These are phyloP conservation scores for Sarotherodon lohbergeri DNA, from an alignment of 2,113 vertebrate species.

Conservation along the genomic window DNA sequence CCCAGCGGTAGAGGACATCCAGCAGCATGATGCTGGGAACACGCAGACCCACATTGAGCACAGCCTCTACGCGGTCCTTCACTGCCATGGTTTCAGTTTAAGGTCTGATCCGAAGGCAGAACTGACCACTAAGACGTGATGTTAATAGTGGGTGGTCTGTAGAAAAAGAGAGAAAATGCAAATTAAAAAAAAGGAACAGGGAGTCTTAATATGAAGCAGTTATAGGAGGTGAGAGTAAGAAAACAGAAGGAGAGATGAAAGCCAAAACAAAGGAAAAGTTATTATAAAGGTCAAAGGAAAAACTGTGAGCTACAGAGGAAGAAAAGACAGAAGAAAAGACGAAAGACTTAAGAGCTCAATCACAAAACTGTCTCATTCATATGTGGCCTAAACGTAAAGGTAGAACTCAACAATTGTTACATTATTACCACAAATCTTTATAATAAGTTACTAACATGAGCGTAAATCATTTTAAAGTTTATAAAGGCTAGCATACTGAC, in stretches of 20 bases:
- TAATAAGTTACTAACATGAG: not conserved
- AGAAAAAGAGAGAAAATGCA: not conserved
- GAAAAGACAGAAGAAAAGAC: not conserved
- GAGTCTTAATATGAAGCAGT: not conserved
- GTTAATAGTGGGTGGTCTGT: constrained; percentile 21
- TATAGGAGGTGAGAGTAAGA: not conserved
- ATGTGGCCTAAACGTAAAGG: not conserved
- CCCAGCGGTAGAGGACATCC: constrained; percentile 96
- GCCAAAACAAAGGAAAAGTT: not conserved
- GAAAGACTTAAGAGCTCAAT: not conserved
- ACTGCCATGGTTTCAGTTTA: constrained; percentile 81
- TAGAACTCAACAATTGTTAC: not conserved
- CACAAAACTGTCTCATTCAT: not conserved
- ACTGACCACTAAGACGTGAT: constrained; percentile 39
- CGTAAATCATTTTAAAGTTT: not conserved
- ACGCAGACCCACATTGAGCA: constrained; percentile 95
- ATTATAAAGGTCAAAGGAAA: not conserved
- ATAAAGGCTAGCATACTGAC: not conserved
- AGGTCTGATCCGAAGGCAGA: constrained; percentile 52
- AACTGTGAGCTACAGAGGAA: not conserved
- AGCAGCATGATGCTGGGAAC: constrained; percentile 98
- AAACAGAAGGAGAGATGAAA: not conserved
- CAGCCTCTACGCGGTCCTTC: constrained; percentile 89
- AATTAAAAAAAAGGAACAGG: not conserved
- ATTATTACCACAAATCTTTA: not conserved